Percentiles rank a stretch among this genome's conserved stretches.
Conservation (phyloP, 2,888 invertebrate genomes). For the Pyrocoelia pectoralis region DNA sequence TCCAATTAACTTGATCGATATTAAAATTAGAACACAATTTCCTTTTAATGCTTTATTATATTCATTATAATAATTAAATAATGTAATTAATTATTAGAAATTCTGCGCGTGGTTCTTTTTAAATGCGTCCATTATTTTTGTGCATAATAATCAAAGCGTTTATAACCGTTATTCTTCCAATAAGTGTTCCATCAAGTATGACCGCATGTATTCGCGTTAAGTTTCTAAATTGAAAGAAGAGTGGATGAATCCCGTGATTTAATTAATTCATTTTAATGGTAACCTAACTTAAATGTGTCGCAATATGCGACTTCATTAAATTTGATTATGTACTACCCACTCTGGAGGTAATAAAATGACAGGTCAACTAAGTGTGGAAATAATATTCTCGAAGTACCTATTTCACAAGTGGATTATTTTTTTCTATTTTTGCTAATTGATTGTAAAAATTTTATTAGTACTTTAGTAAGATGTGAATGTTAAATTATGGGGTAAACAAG, state of each 20-base stretch:
- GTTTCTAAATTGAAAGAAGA: no score
- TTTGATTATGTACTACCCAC: no score
- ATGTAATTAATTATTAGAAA: constrained; percentile 15
- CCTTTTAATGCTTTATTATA: constrained; percentile 8
- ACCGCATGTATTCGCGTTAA: no score
- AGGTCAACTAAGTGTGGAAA: no score
- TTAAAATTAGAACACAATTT: constrained; percentile 21
- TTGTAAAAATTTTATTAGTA: constrained; percentile 17
- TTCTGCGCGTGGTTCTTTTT: background rate
- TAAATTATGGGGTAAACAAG: background rate
- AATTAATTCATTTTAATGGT: no score
- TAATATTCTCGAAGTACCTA: no score
- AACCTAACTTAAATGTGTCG: no score
- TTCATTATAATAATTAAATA: background rate
- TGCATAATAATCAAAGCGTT: constrained; percentile 1
- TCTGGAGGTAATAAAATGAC: no score
- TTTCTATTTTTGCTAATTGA: constrained; percentile 19
- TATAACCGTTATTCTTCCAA: background rate
- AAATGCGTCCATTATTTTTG: constrained; percentile 5
- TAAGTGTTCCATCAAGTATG: background rate
- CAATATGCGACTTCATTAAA: no score
- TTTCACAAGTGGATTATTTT: no score
- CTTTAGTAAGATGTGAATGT: constrained; percentile 1
- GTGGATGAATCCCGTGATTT: no score
- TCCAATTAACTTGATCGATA: constrained; percentile 13